Evolutionary conservation across 2,888 invertebrate genomes (phyloP), one percentile per base, ranked within the genome.

Genomic region (Troides aeacus): DNA sequence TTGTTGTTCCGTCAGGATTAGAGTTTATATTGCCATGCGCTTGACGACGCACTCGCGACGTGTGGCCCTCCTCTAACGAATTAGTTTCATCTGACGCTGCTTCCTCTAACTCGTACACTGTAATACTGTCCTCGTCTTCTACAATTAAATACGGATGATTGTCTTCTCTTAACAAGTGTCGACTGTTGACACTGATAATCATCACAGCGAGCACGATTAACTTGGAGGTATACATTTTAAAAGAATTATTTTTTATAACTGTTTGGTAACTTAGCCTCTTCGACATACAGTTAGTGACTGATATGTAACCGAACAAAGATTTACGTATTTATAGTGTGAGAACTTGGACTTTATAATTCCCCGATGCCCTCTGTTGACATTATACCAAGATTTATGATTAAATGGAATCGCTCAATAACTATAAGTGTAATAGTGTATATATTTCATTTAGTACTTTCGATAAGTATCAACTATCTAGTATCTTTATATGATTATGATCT

Each of bases 1-100:
- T 80, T 0, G 72, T 42, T 36, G 68, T 71, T 15, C 79, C 78
- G 72, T 78, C 78, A 10, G 78, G 77, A 65, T 79, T 79, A 1
- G 75, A 73, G 39, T 30, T 78, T 7, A 76, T 7, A 8, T 65
- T 70, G 4, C 77, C 78, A 17, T 73, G 77, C 0, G 64, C 70
- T 66, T 78, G 78, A 50, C 79, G 76, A 36, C 76, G 74, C n/a
- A 72, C 58, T 59, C 66, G 62, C 1, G 23, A 1, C 0, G 36
- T 36, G 59, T 64, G 46, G 8, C 23, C 21, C 21, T 58, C 62
- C 21, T 30, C 23, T 1, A 57, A 12, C 30, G 62, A 46, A 15
- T 68, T n/a, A 7, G 4, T 1, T 58, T 21, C 58, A 21, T 68
- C 62, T 57, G 62, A 24, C 3, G 23, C 10, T 3, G 10, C 24